Evolutionary conservation across 2,888 invertebrate genomes (phyloP).

Genomic region (Pyrochroa serraticornis): DNA sequence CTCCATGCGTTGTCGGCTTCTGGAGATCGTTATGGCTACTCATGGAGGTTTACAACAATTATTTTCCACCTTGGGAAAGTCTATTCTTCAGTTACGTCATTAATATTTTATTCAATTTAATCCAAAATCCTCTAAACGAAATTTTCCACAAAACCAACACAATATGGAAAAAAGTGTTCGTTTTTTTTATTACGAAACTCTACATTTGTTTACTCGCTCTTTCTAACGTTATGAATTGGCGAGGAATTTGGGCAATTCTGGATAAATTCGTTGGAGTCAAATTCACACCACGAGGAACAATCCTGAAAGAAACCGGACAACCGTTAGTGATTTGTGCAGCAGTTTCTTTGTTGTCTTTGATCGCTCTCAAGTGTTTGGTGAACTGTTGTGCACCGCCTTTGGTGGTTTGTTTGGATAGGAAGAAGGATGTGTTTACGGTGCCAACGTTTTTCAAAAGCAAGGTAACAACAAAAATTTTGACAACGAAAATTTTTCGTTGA

Average conservation of each 20-base stretch:
- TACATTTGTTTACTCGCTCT: constrained; percentile 61
- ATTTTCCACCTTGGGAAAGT: constrained; percentile 61
- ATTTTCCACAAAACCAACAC: constrained; percentile 40
- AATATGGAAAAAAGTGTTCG: constrained; percentile 15
- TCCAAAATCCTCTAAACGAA: constrained; percentile 57
- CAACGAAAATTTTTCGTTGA: neutral
- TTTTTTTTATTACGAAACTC: constrained; percentile 44
- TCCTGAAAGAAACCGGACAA: constrained; percentile 20
- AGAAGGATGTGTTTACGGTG: constrained; percentile 65
- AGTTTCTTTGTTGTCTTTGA: constrained; percentile 40
- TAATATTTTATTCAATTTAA: constrained; percentile 64
- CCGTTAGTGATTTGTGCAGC: constrained; percentile 1
- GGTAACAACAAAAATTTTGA: constrained; percentile 52
- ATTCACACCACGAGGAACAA: constrained; percentile 14
- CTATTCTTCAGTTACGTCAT: constrained; percentile 62
- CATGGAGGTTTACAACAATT: constrained; percentile 58
- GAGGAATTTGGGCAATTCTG: constrained; percentile 58
- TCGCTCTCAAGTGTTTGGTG: constrained; percentile 58
- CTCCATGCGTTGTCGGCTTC: constrained; percentile 61
- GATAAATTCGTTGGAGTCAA: constrained; percentile 33
- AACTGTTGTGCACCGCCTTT: constrained; percentile 66
- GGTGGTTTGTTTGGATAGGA: constrained; percentile 64
- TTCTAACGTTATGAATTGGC: constrained; percentile 62
- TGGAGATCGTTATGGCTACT: constrained; percentile 65
- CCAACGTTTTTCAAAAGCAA: constrained; percentile 62